Evolutionary conservation across 2,888 invertebrate genomes (phyloP), one percentile per base, ranked within the genome.

Genomic region (Cyclophora albipunctata): DNA sequence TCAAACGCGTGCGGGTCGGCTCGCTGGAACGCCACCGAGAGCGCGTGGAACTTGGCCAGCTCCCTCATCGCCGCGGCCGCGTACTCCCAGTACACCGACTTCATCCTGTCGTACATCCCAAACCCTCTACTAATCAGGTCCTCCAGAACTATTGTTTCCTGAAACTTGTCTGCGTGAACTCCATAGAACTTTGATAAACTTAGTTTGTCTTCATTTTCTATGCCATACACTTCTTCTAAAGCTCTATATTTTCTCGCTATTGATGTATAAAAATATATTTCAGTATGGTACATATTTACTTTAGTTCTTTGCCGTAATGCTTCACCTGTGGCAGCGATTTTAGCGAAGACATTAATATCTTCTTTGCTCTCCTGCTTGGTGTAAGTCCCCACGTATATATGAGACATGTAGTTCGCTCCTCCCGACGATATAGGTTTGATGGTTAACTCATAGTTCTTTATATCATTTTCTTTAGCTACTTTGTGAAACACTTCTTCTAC

Each of bases 31-130:
- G 37, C 37, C 37, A 37, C 5, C 37, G 37, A 83, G 0, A 85
- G 52, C 0, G 86, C 86, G 56, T 89, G 89, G 51, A 83, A 70
- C 52, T 80, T 81, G 0, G 81, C 84, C 34, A 87, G 59, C 34
- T 68, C 68, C 3, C 63, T 65, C 2, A 81, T 60, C 0, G 76
- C 71, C 0, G 69, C 55, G 0, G 64, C 56, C 0, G 79, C 78
- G 46, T 82, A 81, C 2, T 71, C 67, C 78, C 80, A 81, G 46
- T 77, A 71, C 7, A 86, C 62, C 0, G 73, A 58, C 20, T 69
- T 63, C 6, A 77, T 65, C 49, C 82, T 70, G 40, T 81, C 69
- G 35, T 69, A 75, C 0, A 67, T 49, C 1, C 47, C 55, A 48
- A 69, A 89, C 0, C 83, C 83, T 33, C 57, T 51, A 0, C 49